phyloP scores from a whole-genome alignment of 1,140 invertebrate species.

The Sitobion miscanthi region DNA sequence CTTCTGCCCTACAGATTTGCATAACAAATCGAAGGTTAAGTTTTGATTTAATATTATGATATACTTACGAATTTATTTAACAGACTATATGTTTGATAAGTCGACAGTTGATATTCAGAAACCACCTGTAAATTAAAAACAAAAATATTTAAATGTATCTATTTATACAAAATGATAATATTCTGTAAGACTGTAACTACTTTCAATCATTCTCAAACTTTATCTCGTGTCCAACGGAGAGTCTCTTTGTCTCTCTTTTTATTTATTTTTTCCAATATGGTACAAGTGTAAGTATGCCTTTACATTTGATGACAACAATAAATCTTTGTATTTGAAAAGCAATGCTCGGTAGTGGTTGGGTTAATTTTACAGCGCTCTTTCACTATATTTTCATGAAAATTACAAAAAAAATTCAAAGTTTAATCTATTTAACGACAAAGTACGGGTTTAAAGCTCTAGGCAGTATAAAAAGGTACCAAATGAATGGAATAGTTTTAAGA shows the following conservation, averaged over 20 bases:
- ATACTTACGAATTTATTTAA: not conserved
- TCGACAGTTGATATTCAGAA: not conserved
- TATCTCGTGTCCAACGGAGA: not conserved
- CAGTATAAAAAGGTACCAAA: not conserved
- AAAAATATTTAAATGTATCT: not conserved
- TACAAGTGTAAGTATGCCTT: not conserved
- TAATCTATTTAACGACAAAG: not conserved
- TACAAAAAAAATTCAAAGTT: not conserved
- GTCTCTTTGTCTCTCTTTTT: not conserved
- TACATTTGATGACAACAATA: not conserved
- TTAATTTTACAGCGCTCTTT: not conserved
- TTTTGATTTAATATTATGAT: not conserved
- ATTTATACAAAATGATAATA: not conserved
- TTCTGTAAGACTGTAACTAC: not conserved
- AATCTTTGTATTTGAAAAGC: not conserved
- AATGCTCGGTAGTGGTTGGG: not conserved
- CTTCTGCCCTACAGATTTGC: not conserved
- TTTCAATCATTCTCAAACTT: not conserved
- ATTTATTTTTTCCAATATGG: not conserved
- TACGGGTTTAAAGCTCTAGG: not conserved
- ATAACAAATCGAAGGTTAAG: not conserved
- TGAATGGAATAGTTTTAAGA: not conserved
- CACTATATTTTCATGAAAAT: not conserved
- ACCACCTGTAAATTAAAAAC: not conserved
- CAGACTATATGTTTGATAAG: not conserved